Conservation (phyloP, 2,888 invertebrate genomes). For the Bombylius discolor region DNA sequence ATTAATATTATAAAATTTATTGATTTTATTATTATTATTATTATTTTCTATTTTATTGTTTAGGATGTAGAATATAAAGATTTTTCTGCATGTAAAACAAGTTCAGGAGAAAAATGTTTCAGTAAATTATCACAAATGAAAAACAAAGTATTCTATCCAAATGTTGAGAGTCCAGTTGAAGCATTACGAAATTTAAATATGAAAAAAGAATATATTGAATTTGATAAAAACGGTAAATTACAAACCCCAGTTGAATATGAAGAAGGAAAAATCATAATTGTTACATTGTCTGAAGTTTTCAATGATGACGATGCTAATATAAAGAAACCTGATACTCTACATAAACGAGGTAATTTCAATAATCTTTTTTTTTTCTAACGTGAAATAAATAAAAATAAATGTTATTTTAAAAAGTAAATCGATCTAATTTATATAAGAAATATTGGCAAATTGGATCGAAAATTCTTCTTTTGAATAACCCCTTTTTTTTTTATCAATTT, state of each 20-base stretch:
- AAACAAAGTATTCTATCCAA: constrained; percentile 43
- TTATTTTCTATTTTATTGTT: neutral
- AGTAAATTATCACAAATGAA: constrained; percentile 31
- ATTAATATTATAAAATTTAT: no score
- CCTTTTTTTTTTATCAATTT: no score
- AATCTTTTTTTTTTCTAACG: no score
- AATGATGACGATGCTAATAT: constrained; percentile 38
- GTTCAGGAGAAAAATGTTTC: constrained; percentile 32
- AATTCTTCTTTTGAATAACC: no score
- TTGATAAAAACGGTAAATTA: constrained; percentile 20
- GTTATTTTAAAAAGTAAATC: no score
- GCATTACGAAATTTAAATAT: constrained; percentile 42
- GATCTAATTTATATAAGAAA: no score
- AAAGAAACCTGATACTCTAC: constrained; percentile 36
- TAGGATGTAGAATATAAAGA: constrained; percentile 26
- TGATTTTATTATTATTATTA: no score
- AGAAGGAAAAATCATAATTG: constrained; percentile 40
- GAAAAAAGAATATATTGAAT: constrained; percentile 25
- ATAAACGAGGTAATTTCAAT: constrained; percentile 41
- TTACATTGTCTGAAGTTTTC: constrained; percentile 32
- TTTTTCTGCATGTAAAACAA: constrained; percentile 33
- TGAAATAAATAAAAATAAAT: no score
- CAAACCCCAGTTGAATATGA: constrained; percentile 27
- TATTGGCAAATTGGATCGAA: no score
- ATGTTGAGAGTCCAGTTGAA: constrained; percentile 46